These are phyloP conservation scores for Cyprinodon tularosa DNA, from an alignment of 2,113 vertebrate genomes.

Conservation along the genomic window DNA sequence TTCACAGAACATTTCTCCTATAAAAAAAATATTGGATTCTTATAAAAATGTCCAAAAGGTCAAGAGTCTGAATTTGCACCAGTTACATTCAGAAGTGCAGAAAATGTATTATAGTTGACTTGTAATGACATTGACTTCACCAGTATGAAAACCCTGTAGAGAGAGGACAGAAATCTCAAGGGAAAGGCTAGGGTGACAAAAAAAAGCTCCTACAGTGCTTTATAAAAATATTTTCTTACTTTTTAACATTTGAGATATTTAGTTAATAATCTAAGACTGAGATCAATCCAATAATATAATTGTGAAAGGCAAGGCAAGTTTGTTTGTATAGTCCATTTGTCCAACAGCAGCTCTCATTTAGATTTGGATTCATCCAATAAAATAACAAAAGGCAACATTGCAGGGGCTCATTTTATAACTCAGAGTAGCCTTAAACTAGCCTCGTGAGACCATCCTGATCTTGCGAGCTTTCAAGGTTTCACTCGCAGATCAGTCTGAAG, in stretches of 20 bases:
- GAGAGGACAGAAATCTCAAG: neutral
- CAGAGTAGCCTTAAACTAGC: no score
- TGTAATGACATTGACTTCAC: conserved; percentile 21
- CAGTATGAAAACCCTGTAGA: neutral
- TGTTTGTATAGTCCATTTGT: no score
- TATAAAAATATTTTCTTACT: neutral
- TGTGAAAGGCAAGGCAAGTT: no score
- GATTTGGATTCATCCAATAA: no score
- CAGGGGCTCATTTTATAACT: no score
- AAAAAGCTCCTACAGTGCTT: neutral
- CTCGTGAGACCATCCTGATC: no score
- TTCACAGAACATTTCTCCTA: conserved; percentile 11
- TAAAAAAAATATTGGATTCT: conserved; percentile 11
- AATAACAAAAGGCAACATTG: no score
- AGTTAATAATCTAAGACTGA: no score
- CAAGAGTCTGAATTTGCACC: conserved; percentile 35
- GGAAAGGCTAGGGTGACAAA: neutral
- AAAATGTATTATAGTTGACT: conserved; percentile 19
- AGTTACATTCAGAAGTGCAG: conserved; percentile 10
- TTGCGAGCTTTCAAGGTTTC: no score
- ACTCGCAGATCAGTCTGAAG: no score
- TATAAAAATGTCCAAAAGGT: conserved; percentile 37
- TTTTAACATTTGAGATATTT: neutral
- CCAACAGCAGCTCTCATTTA: no score
- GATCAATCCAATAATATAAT: no score